Percentiles rank a stretch among this genome's conserved stretches.
These are phyloP conservation scores for Spizaetus ornatus DNA, from an alignment of 2,113 vertebrate genomes.

Conservation along the genomic window DNA sequence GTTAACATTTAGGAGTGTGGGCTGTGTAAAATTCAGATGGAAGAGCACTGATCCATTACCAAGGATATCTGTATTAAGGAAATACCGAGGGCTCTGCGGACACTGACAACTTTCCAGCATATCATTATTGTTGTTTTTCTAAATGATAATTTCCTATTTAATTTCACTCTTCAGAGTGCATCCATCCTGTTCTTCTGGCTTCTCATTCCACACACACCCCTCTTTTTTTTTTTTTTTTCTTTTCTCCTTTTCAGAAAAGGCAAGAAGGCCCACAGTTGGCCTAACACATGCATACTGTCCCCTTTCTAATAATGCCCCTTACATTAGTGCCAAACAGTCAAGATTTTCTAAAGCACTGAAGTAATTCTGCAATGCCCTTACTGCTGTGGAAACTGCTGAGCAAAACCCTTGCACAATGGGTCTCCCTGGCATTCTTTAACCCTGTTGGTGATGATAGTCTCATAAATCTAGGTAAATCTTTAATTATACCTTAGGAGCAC, in stretches of 20 bases:
- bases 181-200: background rate
- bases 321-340: constrained; percentile 44
- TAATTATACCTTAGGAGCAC: constrained; percentile 71
- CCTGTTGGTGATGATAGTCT: constrained; percentile 74
- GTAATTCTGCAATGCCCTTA: constrained; percentile 65
- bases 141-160: background rate
- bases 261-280: background rate
- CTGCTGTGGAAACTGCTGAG: constrained; percentile 73
- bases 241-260: background rate
- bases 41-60: background rate
- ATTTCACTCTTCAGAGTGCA: background rate
- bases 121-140: background rate
- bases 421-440: constrained; percentile 73
- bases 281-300: background rate
- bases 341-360: constrained; percentile 57
- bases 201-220: background rate
- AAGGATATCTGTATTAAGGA: background rate
- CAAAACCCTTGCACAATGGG: constrained; percentile 65
- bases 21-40: background rate
- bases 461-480: constrained; percentile 77
- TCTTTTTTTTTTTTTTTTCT: no score
- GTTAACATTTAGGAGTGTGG: background rate
- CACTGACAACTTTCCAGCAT: background rate
- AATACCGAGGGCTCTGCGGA: background rate
- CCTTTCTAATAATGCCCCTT: constrained; percentile 62